Base-by-base conservation (phyloP, 2,888 invertebrate species). In the Diaphora mendica region DNA sequence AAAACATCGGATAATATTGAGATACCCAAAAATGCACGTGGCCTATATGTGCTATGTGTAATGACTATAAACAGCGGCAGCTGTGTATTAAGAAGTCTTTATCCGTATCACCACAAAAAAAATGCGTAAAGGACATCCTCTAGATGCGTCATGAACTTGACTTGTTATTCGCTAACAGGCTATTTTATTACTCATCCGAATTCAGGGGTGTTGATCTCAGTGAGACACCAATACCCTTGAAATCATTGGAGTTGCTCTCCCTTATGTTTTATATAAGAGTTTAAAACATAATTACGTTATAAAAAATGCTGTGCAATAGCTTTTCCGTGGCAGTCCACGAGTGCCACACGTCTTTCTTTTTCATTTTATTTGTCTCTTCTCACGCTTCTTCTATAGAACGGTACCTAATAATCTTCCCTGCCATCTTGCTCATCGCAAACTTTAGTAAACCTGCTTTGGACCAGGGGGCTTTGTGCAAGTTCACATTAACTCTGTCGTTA, bases 71-170 rank as follows among this genome's bases (percentile, higher is more conserved):
- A 23, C 39, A 23, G 51, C 68, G 68, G 68, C 64, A 62, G 39
- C 30, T 11, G 51, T 42, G 11, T 64, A 48, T 68, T 68, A 68
- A 68, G 62, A 68, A 26, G 68, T 48, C 62, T 30, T 62, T 26
- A 15, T 26, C 62, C 42, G 35, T 20, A 20, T 72, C 59, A 72
- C 26, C 42, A 48, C 48, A 68, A 68, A 71, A 62, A 68, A 62
- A 68, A 59, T 72, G 64, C 68, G 72, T 39, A 62, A 68, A 68
- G 72, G 68, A 68, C 35, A n/a, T 72, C 72, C 72, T 72, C 64
- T 33, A 39, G 59, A 33, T 42, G 55, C 55, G 68, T 30, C 64
- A 62, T 68, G 68, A 68, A 64, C 68, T 72, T 72, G 68, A 51
- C 48, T 26, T 68, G 68, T 72, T 67, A 64, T 26, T 30, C n/a